These are phyloP conservation scores for Egretta garzetta DNA, from an alignment of 2,113 vertebrate species.

Conservation along the genomic window DNA sequence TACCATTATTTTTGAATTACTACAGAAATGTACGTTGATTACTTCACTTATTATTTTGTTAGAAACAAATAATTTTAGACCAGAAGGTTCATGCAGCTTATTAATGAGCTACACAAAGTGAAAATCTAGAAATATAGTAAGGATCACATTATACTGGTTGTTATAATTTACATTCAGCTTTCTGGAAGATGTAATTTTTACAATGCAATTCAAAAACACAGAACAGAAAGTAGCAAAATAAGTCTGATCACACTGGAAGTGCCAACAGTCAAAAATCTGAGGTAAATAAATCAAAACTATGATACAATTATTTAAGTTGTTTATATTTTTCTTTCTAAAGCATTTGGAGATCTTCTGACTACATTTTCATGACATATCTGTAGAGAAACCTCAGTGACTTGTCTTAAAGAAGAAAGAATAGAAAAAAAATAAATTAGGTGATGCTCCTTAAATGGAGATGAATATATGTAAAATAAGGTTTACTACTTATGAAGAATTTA, in stretches of 20 bases:
- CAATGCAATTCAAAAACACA: not conserved
- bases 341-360: not conserved
- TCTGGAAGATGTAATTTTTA: not conserved
- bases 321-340: not conserved
- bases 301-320: not conserved
- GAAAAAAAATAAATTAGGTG: not conserved
- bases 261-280: not conserved
- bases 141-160: not conserved
- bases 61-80: conserved; percentile 11
- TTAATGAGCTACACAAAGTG: conserved; percentile 30
- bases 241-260: not conserved
- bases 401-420: not conserved
- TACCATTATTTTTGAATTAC: not conserved
- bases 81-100: not conserved
- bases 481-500: not conserved
- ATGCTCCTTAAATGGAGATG: not conserved
- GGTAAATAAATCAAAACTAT: not conserved
- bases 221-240: not conserved
- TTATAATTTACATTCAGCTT: not conserved
- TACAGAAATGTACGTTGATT: not conserved
- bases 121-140: not conserved
- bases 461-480: not conserved
- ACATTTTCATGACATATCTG: not conserved
- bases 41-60: conserved; percentile 28
- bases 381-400: not conserved